Conservation (phyloP, 2,113 vertebrate species). For the Mustela nigripes region DNA sequence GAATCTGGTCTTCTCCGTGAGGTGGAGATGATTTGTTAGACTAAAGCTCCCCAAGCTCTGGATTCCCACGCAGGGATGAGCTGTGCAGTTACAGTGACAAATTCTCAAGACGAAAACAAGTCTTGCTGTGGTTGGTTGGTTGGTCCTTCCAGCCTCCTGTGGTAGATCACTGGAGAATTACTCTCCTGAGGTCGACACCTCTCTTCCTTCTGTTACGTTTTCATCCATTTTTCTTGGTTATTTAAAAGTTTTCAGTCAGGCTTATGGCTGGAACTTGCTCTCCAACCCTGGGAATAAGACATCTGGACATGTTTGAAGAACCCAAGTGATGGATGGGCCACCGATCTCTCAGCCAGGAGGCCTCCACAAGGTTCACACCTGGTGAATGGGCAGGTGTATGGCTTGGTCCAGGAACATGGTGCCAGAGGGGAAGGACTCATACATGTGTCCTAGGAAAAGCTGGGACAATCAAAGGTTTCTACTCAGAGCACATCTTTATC, state of each 20-base stretch:
- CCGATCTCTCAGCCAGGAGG: accelerated
- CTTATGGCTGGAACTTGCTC: background rate
- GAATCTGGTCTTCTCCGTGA: background rate
- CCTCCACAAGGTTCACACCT: accelerated
- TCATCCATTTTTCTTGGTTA: background rate
- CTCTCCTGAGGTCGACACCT: background rate
- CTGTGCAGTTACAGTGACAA: accelerated
- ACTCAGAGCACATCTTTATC: background rate
- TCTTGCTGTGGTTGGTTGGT: accelerated
- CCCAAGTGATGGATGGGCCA: background rate
- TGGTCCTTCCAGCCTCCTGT: accelerated
- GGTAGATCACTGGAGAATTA: too few species aligned
- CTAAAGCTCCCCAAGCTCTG: accelerated
- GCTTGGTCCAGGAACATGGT: background rate
- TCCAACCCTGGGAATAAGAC: too few species aligned
- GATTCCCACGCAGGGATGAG: accelerated
- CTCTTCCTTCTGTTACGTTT: background rate
- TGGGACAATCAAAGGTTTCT: background rate
- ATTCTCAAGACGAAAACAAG: background rate
- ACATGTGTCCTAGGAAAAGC: background rate
- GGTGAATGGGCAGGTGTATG: too few species aligned
- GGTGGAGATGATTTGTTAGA: background rate
- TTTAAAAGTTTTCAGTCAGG: background rate
- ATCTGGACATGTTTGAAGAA: background rate
- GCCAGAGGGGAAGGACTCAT: background rate